Evolutionary conservation across 2,113 vertebrate species (phyloP), one percentile per base, ranked within the genome.

Genomic region (Elephas maximus): DNA sequence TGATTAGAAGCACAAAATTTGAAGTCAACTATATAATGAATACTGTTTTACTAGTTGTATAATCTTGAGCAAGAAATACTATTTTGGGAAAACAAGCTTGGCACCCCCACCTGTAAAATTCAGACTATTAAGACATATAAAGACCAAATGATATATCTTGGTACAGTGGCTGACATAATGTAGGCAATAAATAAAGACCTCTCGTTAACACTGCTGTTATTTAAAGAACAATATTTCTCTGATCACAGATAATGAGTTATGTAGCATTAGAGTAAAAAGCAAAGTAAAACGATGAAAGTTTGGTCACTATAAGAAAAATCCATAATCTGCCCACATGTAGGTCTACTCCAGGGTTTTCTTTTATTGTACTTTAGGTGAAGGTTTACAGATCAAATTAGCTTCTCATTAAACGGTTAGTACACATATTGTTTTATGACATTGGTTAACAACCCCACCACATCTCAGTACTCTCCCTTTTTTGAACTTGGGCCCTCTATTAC

Each of bases 101-200:
- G 7, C 48, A 86, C 12, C 20, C 41, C 93, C 18, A 37, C 45
- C 41, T 93, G 2, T 93, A 71, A 93, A 88, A 95, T 93, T 90
- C 51, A 94, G 37, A 81, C 63, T 82, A 78, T 78, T 65, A 89
- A 91, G 51, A 57, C 37, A 53, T 85, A 57, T 30, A 37, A 80
- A 41, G 45, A 33, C 62, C 15, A 14, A 69, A 69, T 41, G 30
- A 71, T 77, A 3, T 73, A n/a, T 88, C 51, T 90, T 44, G 53
- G 60, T 44, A 74, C 44, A 67, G 78, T 15, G 44, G 30, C 44
- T 90, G 81, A 53, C 30, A 53, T 84, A 92, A 92, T 73, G 30
- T 69, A 24, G 37, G 0, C n/a, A 92, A 74, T 93, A 15, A 26
- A 48, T 67, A 83, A 76, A 76, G 28, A 65, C 5, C 7, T 93